Conservation (phyloP, 2,797 vertebrate species). For the Nyctibius grandis region DNA sequence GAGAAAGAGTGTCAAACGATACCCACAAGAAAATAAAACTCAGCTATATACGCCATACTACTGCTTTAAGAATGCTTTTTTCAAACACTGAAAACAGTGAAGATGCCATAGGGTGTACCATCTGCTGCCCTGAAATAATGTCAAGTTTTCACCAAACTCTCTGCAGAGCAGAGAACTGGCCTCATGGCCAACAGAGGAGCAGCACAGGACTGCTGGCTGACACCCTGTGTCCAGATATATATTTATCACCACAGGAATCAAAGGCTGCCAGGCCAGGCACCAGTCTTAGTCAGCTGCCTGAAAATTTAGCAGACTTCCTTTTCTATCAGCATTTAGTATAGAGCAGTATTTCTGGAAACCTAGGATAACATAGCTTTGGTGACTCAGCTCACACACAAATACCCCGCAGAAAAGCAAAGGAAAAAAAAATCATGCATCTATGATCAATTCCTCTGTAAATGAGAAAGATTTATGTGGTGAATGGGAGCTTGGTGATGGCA, state of each 20-base stretch:
- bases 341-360: not conserved
- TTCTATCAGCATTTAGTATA: not conserved
- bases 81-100: not conserved
- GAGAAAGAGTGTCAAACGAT: not conserved
- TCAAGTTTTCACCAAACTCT: not conserved
- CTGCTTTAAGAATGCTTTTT: not conserved
- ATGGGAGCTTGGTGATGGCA: not conserved
- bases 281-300: not conserved
- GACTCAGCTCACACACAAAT: not conserved
- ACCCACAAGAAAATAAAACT: not conserved
- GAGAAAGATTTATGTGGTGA: not conserved
- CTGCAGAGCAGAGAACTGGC: not conserved
- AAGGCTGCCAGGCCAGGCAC: not conserved
- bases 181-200: not conserved
- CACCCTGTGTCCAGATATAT: accelerated
- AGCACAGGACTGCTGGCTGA: not conserved
- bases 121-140: not conserved
- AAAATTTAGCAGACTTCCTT: not conserved
- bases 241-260: not conserved
- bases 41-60: not conserved
- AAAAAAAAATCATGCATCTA: not conserved
- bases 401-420: not conserved
- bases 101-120: not conserved
- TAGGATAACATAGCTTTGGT: not conserved
- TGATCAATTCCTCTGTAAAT: not conserved